Evolutionary conservation across 1,140 invertebrate genomes (phyloP), one percentile per base, ranked within the genome.

Genomic region (Mesaphorura yosii): DNA sequence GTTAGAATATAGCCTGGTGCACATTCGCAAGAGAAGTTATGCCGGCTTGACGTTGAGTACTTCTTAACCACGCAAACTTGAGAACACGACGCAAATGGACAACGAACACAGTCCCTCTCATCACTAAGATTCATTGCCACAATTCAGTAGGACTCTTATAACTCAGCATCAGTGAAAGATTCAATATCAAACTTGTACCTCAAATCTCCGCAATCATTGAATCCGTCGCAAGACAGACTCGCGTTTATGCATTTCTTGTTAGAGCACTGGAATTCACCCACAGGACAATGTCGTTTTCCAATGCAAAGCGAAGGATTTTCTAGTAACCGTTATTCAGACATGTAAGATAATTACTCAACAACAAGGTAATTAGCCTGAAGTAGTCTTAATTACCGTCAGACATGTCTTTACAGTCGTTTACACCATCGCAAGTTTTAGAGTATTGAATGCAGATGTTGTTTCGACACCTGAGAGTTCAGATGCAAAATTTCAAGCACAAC

Each of bases 1-100:
- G 40, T 49, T 20, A 58, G 51, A 22, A 40, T 51, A 53, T 52
- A 62, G 19, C 44, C 60, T 29, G n/a, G 61, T 53, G 27, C 47
- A 54, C 57, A 87, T 59, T 74, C 73, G 67, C 84, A 87, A 14
- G 76, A 75, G 62, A 66, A 66, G 74, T 76, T 56, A 60, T 68
- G 48, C 70, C 31, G 51, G 67, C 68, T 77, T 29, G 7, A 26
- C 17, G 27, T 39, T 44, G 29, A 19, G 25, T 17, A 23, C 48
- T 68, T 82, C 62, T 82, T 81, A 44, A 77, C 76, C 25, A 80
- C 69, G 65, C 85, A 88, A 10, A 80, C 72, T 63, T 88, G 85
- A 27, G 84, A 81, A 64, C 85, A 88, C 28, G 74, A 70, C 20
- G 78, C 77, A 71, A 83, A 84, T 51, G 72, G 69, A 67, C 81